Percentiles rank a stretch among this genome's conserved stretches.
These are phyloP conservation scores for Oxygymnocypris stewartii DNA, from an alignment of 2,113 vertebrate species.

Conservation along the genomic window DNA sequence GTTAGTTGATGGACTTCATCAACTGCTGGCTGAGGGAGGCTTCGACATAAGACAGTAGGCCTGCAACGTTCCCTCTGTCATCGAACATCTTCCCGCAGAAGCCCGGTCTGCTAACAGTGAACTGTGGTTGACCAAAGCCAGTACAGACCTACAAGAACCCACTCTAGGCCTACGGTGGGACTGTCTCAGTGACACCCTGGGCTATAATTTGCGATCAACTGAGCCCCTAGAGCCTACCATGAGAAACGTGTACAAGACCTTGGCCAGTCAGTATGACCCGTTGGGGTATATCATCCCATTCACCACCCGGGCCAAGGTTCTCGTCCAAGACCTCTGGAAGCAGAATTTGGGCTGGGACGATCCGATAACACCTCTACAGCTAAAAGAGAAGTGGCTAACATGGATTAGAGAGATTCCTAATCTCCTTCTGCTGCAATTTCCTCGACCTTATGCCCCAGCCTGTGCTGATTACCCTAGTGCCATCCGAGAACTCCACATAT, in stretches of 20 bases:
- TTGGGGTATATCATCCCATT: not conserved
- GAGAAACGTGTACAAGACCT: not conserved
- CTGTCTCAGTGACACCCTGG: not conserved
- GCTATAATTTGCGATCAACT: too few relatives aligned
- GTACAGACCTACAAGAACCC: not conserved
- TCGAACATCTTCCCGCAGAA: not conserved
- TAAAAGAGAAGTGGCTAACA: not conserved
- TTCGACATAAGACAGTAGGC: constrained; percentile 1
- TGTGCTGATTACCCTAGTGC: not conserved
- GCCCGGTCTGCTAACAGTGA: not conserved
- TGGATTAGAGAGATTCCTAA: not conserved
- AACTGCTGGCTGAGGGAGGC: not conserved
- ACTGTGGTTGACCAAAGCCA: not conserved
- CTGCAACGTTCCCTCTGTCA: not conserved
- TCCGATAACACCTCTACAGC: not conserved
- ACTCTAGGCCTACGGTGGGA: not conserved
- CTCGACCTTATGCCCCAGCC: not conserved
- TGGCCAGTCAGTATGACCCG: constrained; percentile 14
- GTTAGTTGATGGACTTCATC: not conserved
- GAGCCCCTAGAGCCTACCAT: not conserved
- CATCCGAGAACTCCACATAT: constrained; percentile 23
- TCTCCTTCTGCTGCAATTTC: not conserved
- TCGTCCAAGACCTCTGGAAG: not conserved
- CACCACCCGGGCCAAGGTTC: not conserved
- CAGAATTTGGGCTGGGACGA: not conserved